Conservation (phyloP, 2,888 invertebrate genomes). For the Eupithecia tripunctaria region DNA sequence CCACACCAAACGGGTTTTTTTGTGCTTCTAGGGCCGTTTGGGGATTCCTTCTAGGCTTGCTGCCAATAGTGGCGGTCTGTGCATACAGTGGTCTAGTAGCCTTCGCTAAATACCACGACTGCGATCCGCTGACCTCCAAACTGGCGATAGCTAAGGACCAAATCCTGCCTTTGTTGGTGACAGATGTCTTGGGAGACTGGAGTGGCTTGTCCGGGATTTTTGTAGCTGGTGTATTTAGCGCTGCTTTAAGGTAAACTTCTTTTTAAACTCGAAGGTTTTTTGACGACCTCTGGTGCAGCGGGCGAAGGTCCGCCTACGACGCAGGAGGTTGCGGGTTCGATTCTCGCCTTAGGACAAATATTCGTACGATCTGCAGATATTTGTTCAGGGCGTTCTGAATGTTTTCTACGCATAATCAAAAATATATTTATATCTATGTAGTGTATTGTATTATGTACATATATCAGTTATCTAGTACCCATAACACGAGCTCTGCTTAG, state of each 20-base stretch:
- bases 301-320: too few relatives aligned
- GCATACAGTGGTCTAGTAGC: constrained; percentile 90
- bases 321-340: too few relatives aligned
- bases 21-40: constrained; percentile 86
- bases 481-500: too few relatives aligned
- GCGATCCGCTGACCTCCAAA: constrained; percentile 89
- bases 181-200: constrained; percentile 91
- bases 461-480: too few relatives aligned
- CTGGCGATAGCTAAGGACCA: constrained; percentile 90
- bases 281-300: too few relatives aligned
- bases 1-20: background rate
- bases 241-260: constrained; percentile 88
- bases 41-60: constrained; percentile 88
- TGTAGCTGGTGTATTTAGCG: constrained; percentile 95
- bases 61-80: constrained; percentile 87
- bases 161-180: constrained; percentile 91
- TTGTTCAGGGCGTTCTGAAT: too few relatives aligned
- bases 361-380: too few relatives aligned
- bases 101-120: constrained; percentile 89
- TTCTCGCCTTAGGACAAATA: too few relatives aligned
- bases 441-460: too few relatives aligned
- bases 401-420: too few relatives aligned
- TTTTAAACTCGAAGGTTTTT: background rate
- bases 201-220: constrained; percentile 94
- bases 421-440: too few relatives aligned